These are phyloP conservation scores for Campopleginae sp. DNA, from an alignment of 2,888 invertebrate genomes.

Conservation along the genomic window DNA sequence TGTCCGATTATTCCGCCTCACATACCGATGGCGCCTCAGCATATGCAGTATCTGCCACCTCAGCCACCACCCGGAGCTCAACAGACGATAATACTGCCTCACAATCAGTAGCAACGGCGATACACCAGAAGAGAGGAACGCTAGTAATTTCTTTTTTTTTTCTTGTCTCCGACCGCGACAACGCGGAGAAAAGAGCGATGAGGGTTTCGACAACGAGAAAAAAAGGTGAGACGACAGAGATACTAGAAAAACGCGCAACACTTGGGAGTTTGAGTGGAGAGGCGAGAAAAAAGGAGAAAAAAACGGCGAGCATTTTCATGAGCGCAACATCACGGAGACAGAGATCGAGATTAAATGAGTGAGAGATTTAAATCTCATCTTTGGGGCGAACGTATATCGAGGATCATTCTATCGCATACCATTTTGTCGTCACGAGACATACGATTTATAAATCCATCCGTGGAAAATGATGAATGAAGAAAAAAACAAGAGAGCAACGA, in stretches of 20 bases:
- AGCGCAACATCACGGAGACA: neutral
- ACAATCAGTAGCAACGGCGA: constrained; percentile 84
- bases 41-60: constrained; percentile 85
- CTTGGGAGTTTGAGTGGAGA: constrained; percentile 4
- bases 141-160: constrained; percentile 70
- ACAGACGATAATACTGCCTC: constrained; percentile 84
- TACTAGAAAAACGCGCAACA: neutral
- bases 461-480: constrained; percentile 32
- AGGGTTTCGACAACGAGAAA: constrained; percentile 32
- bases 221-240: constrained; percentile 41
- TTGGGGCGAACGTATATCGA: neutral
- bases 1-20: constrained; percentile 86
- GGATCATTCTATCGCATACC: neutral
- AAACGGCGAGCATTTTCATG: neutral
- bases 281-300: constrained; percentile 52
- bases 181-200: constrained; percentile 33
- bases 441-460: constrained; percentile 34
- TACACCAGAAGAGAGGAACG: constrained; percentile 77
- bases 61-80: constrained; percentile 84
- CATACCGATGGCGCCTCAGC: constrained; percentile 84
- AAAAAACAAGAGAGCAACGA: constrained; percentile 11
- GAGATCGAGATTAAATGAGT: constrained; percentile 42
- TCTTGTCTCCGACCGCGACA: constrained; percentile 45
- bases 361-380: constrained; percentile 35
- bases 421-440: neutral